Evolutionary conservation across 2,113 vertebrate genomes (phyloP).

Genomic region (Barnardius zonarius): DNA sequence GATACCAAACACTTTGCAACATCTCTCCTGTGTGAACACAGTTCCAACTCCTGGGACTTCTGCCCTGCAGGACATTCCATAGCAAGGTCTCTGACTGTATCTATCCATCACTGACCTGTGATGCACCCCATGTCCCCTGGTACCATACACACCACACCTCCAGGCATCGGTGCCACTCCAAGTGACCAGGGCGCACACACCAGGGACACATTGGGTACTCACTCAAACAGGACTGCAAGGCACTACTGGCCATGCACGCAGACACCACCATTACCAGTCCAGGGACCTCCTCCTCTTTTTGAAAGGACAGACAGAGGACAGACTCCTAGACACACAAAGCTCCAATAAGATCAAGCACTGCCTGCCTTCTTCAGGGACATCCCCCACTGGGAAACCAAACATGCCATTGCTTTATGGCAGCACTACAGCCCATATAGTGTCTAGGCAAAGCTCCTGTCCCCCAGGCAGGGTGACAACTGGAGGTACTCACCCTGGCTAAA

Average conservation of each 20-base stretch:
- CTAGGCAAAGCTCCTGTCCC: neutral
- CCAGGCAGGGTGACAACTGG: neutral
- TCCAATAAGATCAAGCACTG: neutral
- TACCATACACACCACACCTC: neutral
- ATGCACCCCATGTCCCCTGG: neutral
- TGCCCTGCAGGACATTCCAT: neutral
- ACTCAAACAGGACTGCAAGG: neutral
- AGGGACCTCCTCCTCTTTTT: neutral
- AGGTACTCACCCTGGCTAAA: neutral
- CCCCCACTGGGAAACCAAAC: rapidly evolving
- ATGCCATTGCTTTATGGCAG: neutral
- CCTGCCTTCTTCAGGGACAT: neutral
- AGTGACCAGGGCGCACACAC: rapidly evolving
- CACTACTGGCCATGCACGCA: neutral
- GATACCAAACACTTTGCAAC: neutral
- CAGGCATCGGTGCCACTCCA: neutral
- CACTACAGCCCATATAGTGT: neutral
- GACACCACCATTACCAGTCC: neutral
- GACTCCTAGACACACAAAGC: too few relatives aligned
- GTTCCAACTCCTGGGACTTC: neutral
- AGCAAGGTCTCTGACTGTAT: neutral
- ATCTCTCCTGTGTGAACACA: neutral
- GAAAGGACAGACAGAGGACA: neutral
- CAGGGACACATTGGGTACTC: neutral
- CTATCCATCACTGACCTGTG: neutral